Conservation (phyloP, 2,888 invertebrate genomes). For the Synergus umbraculus region DNA sequence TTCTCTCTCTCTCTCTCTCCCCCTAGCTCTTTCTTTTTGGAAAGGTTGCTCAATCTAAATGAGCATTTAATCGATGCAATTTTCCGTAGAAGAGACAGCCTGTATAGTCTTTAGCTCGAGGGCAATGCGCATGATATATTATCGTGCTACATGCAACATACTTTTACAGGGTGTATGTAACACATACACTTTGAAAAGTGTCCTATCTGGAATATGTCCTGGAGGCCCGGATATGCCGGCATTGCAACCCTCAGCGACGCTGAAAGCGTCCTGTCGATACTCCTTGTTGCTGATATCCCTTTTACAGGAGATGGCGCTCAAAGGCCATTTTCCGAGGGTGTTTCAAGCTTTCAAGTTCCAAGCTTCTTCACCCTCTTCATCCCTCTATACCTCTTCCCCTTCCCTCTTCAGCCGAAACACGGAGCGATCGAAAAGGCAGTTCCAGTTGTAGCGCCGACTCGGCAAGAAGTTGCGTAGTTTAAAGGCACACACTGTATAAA, state of each 20-base stretch:
- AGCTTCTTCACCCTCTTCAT: conserved; percentile 12
- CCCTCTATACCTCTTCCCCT: background rate
- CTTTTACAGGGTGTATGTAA: background rate
- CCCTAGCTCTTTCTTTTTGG: no score
- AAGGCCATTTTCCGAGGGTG: conserved; percentile 18
- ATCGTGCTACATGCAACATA: no score
- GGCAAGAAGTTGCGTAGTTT: conserved; percentile 75
- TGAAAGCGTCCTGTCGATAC: conserved; percentile 17
- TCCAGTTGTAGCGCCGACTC: conserved; percentile 76
- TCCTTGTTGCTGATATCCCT: background rate
- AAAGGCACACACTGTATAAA: conserved; percentile 75
- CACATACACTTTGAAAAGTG: background rate
- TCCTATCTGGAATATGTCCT: conserved; percentile 14
- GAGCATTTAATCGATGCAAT: no score
- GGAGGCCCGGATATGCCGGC: conserved; percentile 16
- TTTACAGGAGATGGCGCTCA: conserved; percentile 34
- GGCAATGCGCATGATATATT: no score
- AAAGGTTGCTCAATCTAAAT: no score
- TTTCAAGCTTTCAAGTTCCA: conserved; percentile 22
- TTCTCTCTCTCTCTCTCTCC: no score
- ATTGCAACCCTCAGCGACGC: background rate
- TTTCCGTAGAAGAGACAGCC: no score
- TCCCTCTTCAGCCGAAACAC: conserved; percentile 54
- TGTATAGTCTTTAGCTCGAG: no score
- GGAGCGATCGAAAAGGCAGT: conserved; percentile 56